phyloP scores from a whole-genome alignment of 2,113 vertebrate species.

The Oreochromis spilurus region DNA sequence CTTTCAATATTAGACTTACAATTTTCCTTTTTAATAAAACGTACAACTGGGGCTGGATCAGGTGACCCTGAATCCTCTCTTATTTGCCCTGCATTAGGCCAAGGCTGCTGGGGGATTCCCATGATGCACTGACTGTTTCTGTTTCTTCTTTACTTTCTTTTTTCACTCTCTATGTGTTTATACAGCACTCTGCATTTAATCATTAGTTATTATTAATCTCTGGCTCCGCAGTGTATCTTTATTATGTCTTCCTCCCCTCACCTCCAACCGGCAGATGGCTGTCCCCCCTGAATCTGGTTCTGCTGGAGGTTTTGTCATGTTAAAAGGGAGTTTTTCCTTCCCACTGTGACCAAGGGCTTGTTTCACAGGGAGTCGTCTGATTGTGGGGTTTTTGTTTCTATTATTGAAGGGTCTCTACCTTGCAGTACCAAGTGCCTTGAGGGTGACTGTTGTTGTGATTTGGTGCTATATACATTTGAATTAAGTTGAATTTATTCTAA shows the following conservation, averaged over 20 bases:
- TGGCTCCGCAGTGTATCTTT: background rate
- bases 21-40: background rate
- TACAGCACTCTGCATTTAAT: background rate
- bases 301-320: background rate
- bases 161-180: background rate
- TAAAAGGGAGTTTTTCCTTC: background rate
- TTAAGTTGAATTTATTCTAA: background rate
- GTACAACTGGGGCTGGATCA: rapidly evolving
- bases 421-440: background rate
- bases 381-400: background rate
- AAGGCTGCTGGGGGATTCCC: background rate
- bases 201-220: background rate
- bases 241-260: background rate
- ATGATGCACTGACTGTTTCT: background rate
- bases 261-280: background rate
- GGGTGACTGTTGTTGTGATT: background rate
- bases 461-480: background rate
- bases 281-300: background rate
- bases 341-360: background rate
- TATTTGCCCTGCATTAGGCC: background rate
- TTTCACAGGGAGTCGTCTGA: background rate
- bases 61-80: background rate
- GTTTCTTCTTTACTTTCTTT: background rate
- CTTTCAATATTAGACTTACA: background rate
- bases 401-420: background rate